Percentiles rank a stretch among this genome's conserved stretches.
phyloP scores from a whole-genome alignment of 1,140 invertebrate species.

The Euwallacea similis region DNA sequence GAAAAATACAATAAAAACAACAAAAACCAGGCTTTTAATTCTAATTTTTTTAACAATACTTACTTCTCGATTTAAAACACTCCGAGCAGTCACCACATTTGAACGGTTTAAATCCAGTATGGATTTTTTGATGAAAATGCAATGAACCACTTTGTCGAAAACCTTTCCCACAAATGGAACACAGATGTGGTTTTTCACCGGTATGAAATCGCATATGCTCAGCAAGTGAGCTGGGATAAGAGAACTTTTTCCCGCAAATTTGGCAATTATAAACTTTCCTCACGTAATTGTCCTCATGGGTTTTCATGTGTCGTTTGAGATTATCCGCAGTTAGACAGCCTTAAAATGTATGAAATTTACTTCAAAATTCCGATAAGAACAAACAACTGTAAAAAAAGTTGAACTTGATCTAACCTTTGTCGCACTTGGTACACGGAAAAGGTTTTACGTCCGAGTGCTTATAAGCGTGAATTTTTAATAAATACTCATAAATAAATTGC shows the following conservation, averaged over 20 bases:
- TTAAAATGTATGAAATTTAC: slow-evolving; percentile 16
- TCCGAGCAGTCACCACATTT: slow-evolving; percentile 55
- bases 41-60: slow-evolving; percentile 1
- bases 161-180: slow-evolving; percentile 50
- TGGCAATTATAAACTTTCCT: slow-evolving; percentile 51
- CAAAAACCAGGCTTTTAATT: no score
- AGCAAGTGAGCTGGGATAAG: slow-evolving; percentile 49
- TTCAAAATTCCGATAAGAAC: no score
- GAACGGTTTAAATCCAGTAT: slow-evolving; percentile 56
- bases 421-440: slow-evolving; percentile 49
- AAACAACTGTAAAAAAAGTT: no score
- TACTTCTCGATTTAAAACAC: slow-evolving; percentile 48
- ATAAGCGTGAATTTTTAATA: slow-evolving; percentile 46
- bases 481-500: slow-evolving; percentile 48
- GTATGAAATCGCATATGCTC: slow-evolving; percentile 53
- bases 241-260: slow-evolving; percentile 57
- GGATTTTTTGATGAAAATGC: slow-evolving; percentile 58
- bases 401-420: slow-evolving; percentile 39
- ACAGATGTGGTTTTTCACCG: slow-evolving; percentile 49
- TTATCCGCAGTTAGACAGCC: slow-evolving; percentile 46
- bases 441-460: slow-evolving; percentile 54
- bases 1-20: no score
- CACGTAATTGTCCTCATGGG: slow-evolving; percentile 39
- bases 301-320: slow-evolving; percentile 42
- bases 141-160: slow-evolving; percentile 67